Conservation (phyloP, 2,797 vertebrate species). For the Discoglossus pictus region DNA sequence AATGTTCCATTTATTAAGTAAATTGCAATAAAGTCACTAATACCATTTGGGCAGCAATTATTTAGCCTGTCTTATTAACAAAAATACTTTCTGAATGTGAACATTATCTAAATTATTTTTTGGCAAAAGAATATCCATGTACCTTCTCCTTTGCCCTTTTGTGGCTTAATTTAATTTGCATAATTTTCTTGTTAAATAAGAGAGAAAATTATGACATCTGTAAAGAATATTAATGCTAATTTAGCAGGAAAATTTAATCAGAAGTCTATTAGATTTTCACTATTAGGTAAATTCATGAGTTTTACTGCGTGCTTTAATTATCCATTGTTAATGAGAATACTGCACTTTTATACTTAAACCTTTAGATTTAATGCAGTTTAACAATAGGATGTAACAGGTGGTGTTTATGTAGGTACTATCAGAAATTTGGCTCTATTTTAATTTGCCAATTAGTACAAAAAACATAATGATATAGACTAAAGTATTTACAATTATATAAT, state of each 20-base stretch:
- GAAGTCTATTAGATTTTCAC: conserved; percentile 53
- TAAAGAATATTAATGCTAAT: conserved; percentile 66
- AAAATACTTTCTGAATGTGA: too few species aligned
- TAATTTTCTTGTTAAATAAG: conserved; percentile 67
- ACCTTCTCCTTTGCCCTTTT: conserved; percentile 8
- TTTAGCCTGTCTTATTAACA: too few species aligned
- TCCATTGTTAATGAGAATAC: conserved; percentile 71
- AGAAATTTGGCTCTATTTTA: conserved; percentile 21
- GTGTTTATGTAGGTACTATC: conserved; percentile 32
- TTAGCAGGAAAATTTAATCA: conserved; percentile 67
- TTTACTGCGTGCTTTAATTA: conserved; percentile 74
- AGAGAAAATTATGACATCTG: conserved; percentile 65
- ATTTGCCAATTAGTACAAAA: neutral
- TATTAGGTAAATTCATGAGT: conserved; percentile 67
- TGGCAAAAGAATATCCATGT: neutral
- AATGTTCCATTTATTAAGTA: too few species aligned
- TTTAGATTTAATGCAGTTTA: conserved; percentile 52
- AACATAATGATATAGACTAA: conserved; percentile 10
- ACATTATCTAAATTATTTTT: neutral
- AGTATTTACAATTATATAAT: neutral
- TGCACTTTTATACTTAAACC: conserved; percentile 62
- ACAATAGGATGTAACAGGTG: conserved; percentile 34
- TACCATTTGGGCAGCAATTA: too few species aligned
- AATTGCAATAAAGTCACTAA: too few species aligned
- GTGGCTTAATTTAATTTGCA: conserved; percentile 71